Percentiles rank a stretch among this genome's conserved stretches.
Evolutionary conservation across 2,113 vertebrate genomes (phyloP).

Genomic region (Gorsachius goisagi): DNA sequence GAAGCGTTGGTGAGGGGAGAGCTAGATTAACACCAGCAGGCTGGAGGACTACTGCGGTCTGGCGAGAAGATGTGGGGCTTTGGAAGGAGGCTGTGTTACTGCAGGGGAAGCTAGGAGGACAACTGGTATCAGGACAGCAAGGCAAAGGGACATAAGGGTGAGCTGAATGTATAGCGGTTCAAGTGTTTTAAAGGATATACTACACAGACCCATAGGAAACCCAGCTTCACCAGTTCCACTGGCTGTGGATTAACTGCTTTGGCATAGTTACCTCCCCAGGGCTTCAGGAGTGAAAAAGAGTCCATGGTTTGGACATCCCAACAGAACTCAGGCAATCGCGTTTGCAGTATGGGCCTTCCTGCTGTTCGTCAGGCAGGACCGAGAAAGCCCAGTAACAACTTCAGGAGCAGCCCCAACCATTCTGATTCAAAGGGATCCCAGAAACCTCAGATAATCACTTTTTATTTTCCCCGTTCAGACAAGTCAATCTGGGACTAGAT

Average conservation of each 20-base stretch:
- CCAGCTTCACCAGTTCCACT: not conserved
- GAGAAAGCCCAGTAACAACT: not conserved
- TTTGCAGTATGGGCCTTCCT: not conserved
- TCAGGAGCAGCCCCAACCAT: not conserved
- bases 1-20: not conserved
- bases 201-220: not conserved
- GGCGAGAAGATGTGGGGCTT: not conserved
- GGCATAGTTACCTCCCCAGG: not conserved
- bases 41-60: not conserved
- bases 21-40: not conserved
- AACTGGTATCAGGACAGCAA: not conserved
- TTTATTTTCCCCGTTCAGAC: not conserved
- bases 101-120: not conserved
- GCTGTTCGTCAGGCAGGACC: not conserved
- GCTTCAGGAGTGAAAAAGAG: not conserved
- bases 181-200: not conserved
- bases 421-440: not conserved
- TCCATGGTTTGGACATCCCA: not conserved
- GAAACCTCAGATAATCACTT: not conserved
- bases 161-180: not conserved
- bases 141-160: not conserved
- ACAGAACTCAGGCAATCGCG: not conserved
- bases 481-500: not conserved
- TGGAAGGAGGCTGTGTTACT: accelerated
- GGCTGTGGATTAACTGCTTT: not conserved